Percentiles rank a stretch among this genome's conserved stretches.
Evolutionary conservation across 2,888 invertebrate genomes (phyloP).

Genomic region (Suillia variegata): DNA sequence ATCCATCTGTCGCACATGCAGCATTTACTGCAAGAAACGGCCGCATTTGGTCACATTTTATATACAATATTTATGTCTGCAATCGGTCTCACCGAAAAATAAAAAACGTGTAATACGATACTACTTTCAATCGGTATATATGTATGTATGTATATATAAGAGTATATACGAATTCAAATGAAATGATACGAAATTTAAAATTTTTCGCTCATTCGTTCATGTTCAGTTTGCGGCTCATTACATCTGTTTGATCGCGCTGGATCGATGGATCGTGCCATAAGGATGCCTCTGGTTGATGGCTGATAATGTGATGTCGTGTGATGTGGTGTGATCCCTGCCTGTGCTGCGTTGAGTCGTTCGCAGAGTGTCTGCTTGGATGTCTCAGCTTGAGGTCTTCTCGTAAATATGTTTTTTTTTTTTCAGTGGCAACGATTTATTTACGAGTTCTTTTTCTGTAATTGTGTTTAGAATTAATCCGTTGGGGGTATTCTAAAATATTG

Average conservation of each 20-base stretch:
- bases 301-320: background rate
- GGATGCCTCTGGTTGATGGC: background rate
- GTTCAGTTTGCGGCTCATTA: constrained; percentile 35
- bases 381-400: background rate
- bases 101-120: background rate
- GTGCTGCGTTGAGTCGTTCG: too few species aligned
- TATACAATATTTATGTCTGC: constrained; percentile 40
- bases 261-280: constrained; percentile 4
- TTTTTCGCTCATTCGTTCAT: constrained; percentile 1
- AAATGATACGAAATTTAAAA: background rate
- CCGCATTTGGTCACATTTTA: constrained; percentile 51
- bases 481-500: too few species aligned
- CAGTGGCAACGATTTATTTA: too few species aligned
- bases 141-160: too few species aligned
- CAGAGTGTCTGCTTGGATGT: too few species aligned
- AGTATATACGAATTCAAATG: too few species aligned
- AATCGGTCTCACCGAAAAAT: too few species aligned
- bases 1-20: constrained; percentile 2
- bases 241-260: too few species aligned
- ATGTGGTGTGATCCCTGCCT: too few species aligned
- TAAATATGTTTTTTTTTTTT: too few species aligned
- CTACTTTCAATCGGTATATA: background rate
- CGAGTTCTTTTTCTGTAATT: too few species aligned
- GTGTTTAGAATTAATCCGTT: too few species aligned
- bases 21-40: constrained; percentile 17